Evolutionary conservation across 2,888 invertebrate genomes (phyloP), one percentile per base, ranked within the genome.

Genomic region (Limulus polyphemus): DNA sequence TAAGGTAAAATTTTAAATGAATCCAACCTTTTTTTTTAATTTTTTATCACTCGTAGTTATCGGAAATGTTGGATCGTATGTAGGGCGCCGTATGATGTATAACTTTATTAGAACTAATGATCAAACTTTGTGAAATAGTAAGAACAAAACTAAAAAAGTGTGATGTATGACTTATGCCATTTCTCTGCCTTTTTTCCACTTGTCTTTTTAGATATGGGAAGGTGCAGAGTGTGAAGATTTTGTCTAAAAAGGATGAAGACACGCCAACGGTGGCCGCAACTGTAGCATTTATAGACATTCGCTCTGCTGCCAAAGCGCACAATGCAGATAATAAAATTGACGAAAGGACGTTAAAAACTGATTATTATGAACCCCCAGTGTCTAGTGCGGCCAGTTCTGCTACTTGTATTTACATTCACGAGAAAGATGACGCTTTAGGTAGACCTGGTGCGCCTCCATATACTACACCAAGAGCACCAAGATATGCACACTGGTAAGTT

Each of bases 261-360:
- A 52, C 49, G n/a, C 16, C 59, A 49, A 65, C 63, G 50, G 81
- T 85, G 78, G 87, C 88, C 81, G 90, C 89, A 79, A 88, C 89
- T 77, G 89, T 90, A 80, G 89, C 90, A 80, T 93, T 93, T 82
- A 91, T 92, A 85, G 93, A 94, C 83, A 92, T 93, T 82, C 90
- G 90, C 81, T 91, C 91, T 75, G 93, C 93, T 77, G 86, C 90
- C 76, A 93, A 92, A 81, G 90, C 93, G 72, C 90, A 91, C 80
- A 87, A 87, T 78, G 85, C 85, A 74, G 90, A 91, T 78, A 90
- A 91, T 80, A 86, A 86, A 77, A 78, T 92, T 79, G 90, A 90
- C 77, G 90, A 90, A 76, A 82, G 88, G 75, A 83, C 86, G 74
- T 84, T 90, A 79, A 87, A 87, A 78, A 91, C 89, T 74, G 89